Percentiles rank a stretch among this genome's conserved stretches.
phyloP scores from a whole-genome alignment of 2,888 invertebrate species.

The Bombylius discolor region DNA sequence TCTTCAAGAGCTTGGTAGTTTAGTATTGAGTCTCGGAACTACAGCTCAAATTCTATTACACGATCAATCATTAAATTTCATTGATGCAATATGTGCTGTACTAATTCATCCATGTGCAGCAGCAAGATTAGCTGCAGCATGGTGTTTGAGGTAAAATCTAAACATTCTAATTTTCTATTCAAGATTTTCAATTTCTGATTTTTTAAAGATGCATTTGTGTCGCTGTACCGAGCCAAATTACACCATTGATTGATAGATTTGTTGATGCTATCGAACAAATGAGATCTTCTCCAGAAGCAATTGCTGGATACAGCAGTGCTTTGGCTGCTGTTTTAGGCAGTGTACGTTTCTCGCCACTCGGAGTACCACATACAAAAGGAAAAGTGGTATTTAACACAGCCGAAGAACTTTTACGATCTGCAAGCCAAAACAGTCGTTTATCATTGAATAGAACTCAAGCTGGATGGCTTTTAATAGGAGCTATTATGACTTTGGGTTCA shows the following conservation, averaged over 20 bases:
- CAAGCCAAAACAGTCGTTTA: constrained; percentile 90
- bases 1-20: constrained; percentile 78
- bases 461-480: constrained; percentile 93
- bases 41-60: constrained; percentile 81
- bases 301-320: constrained; percentile 84
- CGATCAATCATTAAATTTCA: constrained; percentile 67
- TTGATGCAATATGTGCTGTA: constrained; percentile 50
- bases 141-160: constrained; percentile 53
- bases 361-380: constrained; percentile 92
- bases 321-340: constrained; percentile 88
- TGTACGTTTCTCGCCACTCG: constrained; percentile 76
- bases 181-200: not conserved
- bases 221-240: constrained; percentile 88
- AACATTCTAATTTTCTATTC: not conserved
- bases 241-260: constrained; percentile 83
- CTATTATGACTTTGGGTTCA: constrained; percentile 89
- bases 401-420: constrained; percentile 88
- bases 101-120: constrained; percentile 89
- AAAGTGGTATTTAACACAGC: constrained; percentile 96
- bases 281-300: constrained; percentile 77
- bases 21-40: constrained; percentile 85
- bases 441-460: constrained; percentile 92
- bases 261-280: constrained; percentile 79
- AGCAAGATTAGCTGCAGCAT: constrained; percentile 85
- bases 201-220: constrained; percentile 65